Evolutionary conservation across 2,888 invertebrate genomes (phyloP).

Genomic region (Hyppa rectilinea): DNA sequence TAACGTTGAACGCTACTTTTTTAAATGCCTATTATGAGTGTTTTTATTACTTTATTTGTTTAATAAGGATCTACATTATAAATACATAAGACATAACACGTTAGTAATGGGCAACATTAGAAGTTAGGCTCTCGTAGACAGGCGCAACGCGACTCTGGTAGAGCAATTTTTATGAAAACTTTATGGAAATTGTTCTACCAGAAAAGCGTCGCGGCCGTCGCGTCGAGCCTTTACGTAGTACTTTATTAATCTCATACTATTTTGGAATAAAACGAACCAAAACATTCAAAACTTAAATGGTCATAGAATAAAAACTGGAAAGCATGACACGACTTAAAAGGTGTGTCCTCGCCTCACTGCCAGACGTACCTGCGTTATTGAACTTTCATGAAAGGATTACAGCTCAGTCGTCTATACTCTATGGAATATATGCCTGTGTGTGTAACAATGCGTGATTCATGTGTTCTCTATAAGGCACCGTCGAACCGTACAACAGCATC

Average conservation of each 20-base stretch:
- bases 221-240: not conserved
- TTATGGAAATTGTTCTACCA: not conserved
- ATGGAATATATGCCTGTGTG: slow-evolving; percentile 30
- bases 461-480: slow-evolving; percentile 32
- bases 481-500: slow-evolving; percentile 28
- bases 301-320: slow-evolving; percentile 44
- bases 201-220: not conserved
- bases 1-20: too few species aligned
- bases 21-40: too few species aligned
- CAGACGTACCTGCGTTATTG: slow-evolving; percentile 76
- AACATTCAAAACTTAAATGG: slow-evolving; percentile 29
- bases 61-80: not conserved
- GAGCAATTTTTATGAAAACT: not conserved
- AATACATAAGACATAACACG: not conserved
- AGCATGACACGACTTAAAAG: slow-evolving; percentile 67
- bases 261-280: slow-evolving; percentile 15
- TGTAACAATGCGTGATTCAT: slow-evolving; percentile 58
- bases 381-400: slow-evolving; percentile 71
- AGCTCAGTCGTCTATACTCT: slow-evolving; percentile 32
- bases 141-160: too few species aligned
- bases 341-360: slow-evolving; percentile 62
- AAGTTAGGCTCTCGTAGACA: too few species aligned
- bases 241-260: slow-evolving; percentile 7
- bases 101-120: not conserved
- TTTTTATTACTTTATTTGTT: too few species aligned